Base-by-base conservation (phyloP, 2,797 vertebrate species). In the Mormyrops attenuatus region DNA sequence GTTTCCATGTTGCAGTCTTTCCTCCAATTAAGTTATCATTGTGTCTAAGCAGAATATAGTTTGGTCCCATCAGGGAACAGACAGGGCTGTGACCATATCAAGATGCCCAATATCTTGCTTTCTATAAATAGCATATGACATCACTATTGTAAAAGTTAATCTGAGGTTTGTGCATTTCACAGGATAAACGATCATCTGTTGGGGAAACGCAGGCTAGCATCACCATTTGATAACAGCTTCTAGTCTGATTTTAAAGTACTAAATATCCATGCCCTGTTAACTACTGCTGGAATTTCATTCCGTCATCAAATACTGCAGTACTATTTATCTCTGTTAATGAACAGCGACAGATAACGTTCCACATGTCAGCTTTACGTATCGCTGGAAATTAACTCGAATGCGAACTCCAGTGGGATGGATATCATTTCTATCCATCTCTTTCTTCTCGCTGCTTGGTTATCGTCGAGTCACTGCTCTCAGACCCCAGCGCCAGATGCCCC, bases 401-500 rank as follows among this genome's bases (percentile, higher is more conserved):
- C 15, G 17, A 66, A 86, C 41, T 52, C 80, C 53, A 17, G 60
- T 22, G 53, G 41, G 38, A 22, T 22, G 22, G 77, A 85, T 57
- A 69, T 69, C 89, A 20, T 55, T 85, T 50, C 49, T 49, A 5
- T 52, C 44, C 63, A 53, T 52, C 60, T 50, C 63, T 20, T 69
- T 88, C 41, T 6, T 87, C 57, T 73, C 3, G 9, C 85, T 69
- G 49, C 60, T 52, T 34, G 34, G 44, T 69, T 73, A 53, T 85
- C 82, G 50, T 41, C 30, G 41, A 13, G 44, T 69, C 47, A 17
- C 26, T 87, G 82, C 60, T 87, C 55, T 53, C 66, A 44, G 9
- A 89, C 57, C 44, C 85, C 41, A 73, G 50, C 60, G 50, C 34
- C 47, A 69, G 50, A 89, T 55, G 63, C 30, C 84, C 85, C 30